A percentile compares a stretch with the other conserved stretches of the same genome.
phyloP scores from a whole-genome alignment of 1,140 invertebrate species.

The Drosophila grimshawi region DNA sequence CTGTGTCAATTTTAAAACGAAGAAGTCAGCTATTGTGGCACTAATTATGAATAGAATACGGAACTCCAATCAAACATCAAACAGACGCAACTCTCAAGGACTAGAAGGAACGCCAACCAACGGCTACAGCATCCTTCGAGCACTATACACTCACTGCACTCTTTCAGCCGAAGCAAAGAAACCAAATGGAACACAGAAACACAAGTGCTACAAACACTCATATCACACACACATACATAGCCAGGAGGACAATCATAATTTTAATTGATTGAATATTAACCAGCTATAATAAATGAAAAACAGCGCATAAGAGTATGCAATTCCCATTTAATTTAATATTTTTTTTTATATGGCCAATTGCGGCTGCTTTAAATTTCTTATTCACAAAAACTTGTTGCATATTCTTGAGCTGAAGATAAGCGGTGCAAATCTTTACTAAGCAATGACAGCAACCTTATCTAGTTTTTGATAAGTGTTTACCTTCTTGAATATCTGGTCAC shows the following conservation, averaged over 20 bases:
- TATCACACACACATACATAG: not conserved
- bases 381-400: slow-evolving; percentile 22
- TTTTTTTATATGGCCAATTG: not conserved
- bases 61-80: too few species aligned
- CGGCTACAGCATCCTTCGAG: too few species aligned
- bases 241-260: not conserved
- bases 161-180: too few species aligned
- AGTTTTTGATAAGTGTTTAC: not conserved
- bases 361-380: not conserved
- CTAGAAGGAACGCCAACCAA: too few species aligned
- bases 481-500: not conserved
- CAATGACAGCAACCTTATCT: not conserved
- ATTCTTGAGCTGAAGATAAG: slow-evolving; percentile 25
- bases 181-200: too few species aligned
- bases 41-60: too few species aligned
- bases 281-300: not conserved
- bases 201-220: too few species aligned
- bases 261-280: not conserved
- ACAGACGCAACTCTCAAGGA: too few species aligned
- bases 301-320: slow-evolving; percentile 9
- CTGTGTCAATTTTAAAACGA: too few species aligned
- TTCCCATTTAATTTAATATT: not conserved
- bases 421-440: slow-evolving; percentile 4
- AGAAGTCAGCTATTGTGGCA: too few species aligned
- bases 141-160: too few species aligned